These are phyloP conservation scores for Oreochromis niloticus DNA, from an alignment of 2,113 vertebrate genomes.

Conservation along the genomic window DNA sequence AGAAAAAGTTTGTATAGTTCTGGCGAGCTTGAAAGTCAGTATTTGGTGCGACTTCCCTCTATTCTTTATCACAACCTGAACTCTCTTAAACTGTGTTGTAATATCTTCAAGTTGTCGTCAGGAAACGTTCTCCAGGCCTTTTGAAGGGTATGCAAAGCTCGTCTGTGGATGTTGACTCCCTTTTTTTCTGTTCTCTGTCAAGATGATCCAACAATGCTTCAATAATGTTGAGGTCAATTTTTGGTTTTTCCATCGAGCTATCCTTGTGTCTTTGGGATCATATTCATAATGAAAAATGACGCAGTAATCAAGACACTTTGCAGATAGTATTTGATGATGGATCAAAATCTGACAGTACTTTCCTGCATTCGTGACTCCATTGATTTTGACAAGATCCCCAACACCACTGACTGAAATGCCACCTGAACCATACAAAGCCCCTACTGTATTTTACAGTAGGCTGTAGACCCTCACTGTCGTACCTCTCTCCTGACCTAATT, in stretches of 20 bases:
- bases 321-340: neutral
- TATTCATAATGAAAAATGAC: neutral
- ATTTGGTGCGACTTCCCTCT: neutral
- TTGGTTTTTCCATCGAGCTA: neutral
- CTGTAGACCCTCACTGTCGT: neutral
- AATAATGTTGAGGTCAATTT: neutral
- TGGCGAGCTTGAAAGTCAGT: neutral
- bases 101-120: neutral
- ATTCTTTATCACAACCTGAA: neutral
- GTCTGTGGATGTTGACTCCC: neutral
- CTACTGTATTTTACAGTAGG: neutral
- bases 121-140: neutral
- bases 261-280: neutral
- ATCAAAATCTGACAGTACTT: neutral
- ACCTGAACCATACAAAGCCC: neutral
- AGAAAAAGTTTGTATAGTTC: neutral
- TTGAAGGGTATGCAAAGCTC: neutral
- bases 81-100: neutral
- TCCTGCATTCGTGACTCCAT: rapidly evolving
- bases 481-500: rapidly evolving
- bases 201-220: neutral
- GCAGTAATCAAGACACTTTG: neutral
- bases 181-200: neutral
- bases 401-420: neutral
- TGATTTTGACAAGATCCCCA: neutral